Base-by-base conservation (phyloP, 1,140 invertebrate genomes). In the Temnothorax curvispinosus region DNA sequence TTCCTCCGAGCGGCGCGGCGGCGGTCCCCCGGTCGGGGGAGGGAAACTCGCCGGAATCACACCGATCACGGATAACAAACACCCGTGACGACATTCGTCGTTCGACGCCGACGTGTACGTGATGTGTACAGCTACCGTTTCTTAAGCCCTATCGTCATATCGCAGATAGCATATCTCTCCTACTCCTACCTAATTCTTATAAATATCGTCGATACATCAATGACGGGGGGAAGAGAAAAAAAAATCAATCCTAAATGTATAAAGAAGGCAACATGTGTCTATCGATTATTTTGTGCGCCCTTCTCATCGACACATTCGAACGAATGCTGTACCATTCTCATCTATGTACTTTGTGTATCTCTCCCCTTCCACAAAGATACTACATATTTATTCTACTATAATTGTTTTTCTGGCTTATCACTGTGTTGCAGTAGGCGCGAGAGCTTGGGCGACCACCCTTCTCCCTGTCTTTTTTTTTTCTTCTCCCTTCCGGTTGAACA, bases 351-450 rank as follows among this genome's bases (percentile, higher is more conserved):
- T 52, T n/a, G 8, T 38, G 7, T 65, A 67, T 78, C 27, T 65
- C 44, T 50, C n/a, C 41, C 13, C 32, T 67, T 44, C 11, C n/a
- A 65, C 13, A 78, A 6, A 65, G 35, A 67, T 54, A 80, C 44
- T 54, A 58, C 35, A 78, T 67, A 78, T 56, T 81, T 44, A 58
- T 58, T 35, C 27, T 81, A 81, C 54, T 84, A 47, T 82, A 41
- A 41, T 80, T 18, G 0, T n/a, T 54, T 54, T 47, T 50, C 15
- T 60, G 1, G n/a, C 27, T 58, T 82, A 82, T 82, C 67, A 82
- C 65, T 82, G 80, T 80, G 80, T 80, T 77, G 80, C 67, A 74
- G 80, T 72, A 72, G 65, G 21, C 52, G 35, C 78, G 47, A 71
- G 52, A 81, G 41, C 41, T 56, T 69, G 6, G 38, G 38, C 38